Percentiles rank a stretch among this genome's conserved stretches.
Evolutionary conservation across 2,113 vertebrate genomes (phyloP).

Genomic region (Dipodomys spectabilis): DNA sequence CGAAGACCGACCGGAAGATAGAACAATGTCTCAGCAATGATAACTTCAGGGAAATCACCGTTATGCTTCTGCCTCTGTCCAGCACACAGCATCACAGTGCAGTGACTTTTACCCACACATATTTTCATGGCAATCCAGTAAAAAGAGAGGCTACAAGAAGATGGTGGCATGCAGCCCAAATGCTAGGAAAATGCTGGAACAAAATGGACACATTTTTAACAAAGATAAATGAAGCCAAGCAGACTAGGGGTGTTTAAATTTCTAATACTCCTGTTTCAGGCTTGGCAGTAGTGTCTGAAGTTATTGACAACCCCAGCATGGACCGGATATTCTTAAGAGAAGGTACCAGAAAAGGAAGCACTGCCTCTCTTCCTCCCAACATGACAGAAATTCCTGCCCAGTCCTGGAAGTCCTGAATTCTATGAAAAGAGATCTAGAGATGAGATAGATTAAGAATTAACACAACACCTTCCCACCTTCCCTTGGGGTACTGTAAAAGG

Average conservation of each 20-base stretch:
- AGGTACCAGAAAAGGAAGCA: background rate
- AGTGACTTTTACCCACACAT: background rate
- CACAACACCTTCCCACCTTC: too few species aligned
- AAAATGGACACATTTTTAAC: background rate
- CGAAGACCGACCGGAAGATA: slow-evolving; percentile 32
- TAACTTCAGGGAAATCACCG: slow-evolving; percentile 33
- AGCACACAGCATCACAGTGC: background rate
- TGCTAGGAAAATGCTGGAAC: background rate
- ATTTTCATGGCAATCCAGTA: background rate
- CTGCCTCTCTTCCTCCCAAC: background rate
- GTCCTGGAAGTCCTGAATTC: background rate
- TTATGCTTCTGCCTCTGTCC: background rate
- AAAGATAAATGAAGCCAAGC: background rate
- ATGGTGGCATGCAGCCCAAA: accelerated
- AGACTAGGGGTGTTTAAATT: too few species aligned
- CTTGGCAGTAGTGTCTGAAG: background rate
- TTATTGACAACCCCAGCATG: background rate
- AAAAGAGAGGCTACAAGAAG: background rate
- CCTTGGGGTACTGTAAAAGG: too few species aligned
- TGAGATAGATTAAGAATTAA: too few species aligned
- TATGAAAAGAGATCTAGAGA: background rate
- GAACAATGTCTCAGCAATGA: slow-evolving; percentile 28
- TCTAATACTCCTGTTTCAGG: background rate
- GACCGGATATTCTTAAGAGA: background rate
- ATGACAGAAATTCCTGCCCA: background rate